phyloP scores from a whole-genome alignment of 2,113 vertebrate genomes.

The Genyomyrus donnyi region DNA sequence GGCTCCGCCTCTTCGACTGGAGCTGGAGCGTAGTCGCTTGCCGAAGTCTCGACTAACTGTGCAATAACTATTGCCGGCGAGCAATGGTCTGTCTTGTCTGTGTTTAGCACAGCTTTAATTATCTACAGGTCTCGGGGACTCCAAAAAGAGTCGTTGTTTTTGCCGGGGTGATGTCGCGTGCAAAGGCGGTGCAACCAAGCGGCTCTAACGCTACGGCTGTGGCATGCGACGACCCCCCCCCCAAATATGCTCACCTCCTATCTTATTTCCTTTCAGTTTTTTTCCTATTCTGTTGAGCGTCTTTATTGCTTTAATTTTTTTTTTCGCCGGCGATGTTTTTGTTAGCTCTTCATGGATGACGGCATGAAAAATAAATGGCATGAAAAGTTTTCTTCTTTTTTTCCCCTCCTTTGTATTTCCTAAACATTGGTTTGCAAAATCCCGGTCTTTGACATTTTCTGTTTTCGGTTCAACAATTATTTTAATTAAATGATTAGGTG shows the following conservation, averaged over 20 bases:
- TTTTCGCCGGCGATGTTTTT: slow-evolving; percentile 34
- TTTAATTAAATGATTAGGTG: slow-evolving; percentile 52
- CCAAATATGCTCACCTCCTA: slow-evolving; percentile 28
- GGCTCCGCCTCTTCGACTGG: slow-evolving; percentile 65
- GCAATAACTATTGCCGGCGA: slow-evolving; percentile 32
- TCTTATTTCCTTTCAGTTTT: slow-evolving; percentile 18
- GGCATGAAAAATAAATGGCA: slow-evolving; percentile 22
- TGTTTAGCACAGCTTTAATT: slow-evolving; percentile 54
- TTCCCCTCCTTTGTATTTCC: slow-evolving; percentile 28
- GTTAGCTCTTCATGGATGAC: slow-evolving; percentile 42
- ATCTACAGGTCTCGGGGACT: slow-evolving; percentile 32
- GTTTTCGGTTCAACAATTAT: slow-evolving; percentile 48
- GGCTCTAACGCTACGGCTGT: slow-evolving; percentile 31
- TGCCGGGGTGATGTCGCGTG: slow-evolving; percentile 30
- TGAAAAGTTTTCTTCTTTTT: slow-evolving; percentile 31
- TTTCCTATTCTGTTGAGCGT: slow-evolving; percentile 17
- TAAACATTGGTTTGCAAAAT: slow-evolving; percentile 21
- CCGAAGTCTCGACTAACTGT: slow-evolving; percentile 53
- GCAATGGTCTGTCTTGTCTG: slow-evolving; percentile 43
- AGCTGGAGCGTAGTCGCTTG: slow-evolving; percentile 57
- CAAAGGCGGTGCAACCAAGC: slow-evolving; percentile 36
- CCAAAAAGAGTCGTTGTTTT: slow-evolving; percentile 28
- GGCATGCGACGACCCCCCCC: slow-evolving; percentile 35
- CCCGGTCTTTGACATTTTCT: slow-evolving; percentile 42
- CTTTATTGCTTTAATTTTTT: slow-evolving; percentile 26